Base-by-base conservation (phyloP, 1,140 invertebrate genomes). In the Colletes latitarsis region DNA sequence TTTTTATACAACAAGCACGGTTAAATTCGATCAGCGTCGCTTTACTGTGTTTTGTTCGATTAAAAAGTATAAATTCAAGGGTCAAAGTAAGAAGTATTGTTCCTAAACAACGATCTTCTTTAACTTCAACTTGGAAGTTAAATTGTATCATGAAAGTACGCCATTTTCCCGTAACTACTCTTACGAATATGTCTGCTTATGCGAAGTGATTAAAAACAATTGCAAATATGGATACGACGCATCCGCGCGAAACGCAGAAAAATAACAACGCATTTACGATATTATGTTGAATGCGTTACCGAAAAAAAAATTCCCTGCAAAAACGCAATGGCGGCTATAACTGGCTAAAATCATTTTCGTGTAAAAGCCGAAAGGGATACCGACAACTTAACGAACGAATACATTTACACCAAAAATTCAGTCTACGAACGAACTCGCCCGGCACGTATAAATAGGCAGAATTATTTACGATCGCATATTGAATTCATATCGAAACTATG, bases 401-500 rank as follows among this genome's bases (percentile, higher is more conserved):
- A 73, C 53, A 79, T 79, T 79, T 73, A 14, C 77, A 21, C 19
- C 19, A 63, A 64, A 73, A 79, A 57, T 79, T 57, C 72, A 57
- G 63, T 53, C 60, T 10, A 12, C 6, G 60, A 55, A 55, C 41
- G 39, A 73, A 73, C 60, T 41, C 21, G 39, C n/a, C 46, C 39
- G 60, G 57, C 58, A 49, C 17, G 52, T 21, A 64, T 55, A 66
- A 79, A 79, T 43, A 58, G 4, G 3, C 9, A 0, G 70, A 55
- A 79, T 73, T 55, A 73, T 73, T 79, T 79, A 71, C 52, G 57
- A 46, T 57, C 68, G 19, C 17, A 55, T 72, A 79, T 79, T 79
- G 60, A 79, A 79, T 73, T 73, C 60, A 15, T 17, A 21, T 14
- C n/a, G 19, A 73, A 64, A 55, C 41, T 69, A 49, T 10, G 39